Conservation (phyloP, 2,113 vertebrate genomes). For the Cichladusa arquata region DNA sequence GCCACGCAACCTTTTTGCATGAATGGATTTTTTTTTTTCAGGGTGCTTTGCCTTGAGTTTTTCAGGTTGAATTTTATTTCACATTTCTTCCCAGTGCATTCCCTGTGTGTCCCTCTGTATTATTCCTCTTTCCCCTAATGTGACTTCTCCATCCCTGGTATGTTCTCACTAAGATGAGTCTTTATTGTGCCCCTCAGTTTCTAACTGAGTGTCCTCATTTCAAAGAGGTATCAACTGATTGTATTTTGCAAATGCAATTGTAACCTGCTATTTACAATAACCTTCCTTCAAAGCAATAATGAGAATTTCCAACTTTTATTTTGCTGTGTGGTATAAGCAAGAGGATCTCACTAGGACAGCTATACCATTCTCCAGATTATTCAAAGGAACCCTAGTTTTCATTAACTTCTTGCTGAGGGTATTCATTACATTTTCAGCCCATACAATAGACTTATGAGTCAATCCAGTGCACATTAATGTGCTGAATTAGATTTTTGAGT, state of each 20-base stretch:
- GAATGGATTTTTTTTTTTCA: neutral
- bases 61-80: neutral
- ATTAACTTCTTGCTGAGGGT: constrained; percentile 28
- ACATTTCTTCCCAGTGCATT: neutral
- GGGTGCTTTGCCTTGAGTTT: neutral
- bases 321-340: neutral
- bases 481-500: neutral
- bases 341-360: neutral
- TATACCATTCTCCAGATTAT: neutral
- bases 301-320: neutral
- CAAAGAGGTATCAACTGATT: neutral
- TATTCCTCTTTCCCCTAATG: neutral
- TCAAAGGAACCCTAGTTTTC: neutral
- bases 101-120: neutral
- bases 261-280: neutral
- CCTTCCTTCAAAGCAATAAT: neutral
- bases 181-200: neutral
- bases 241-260: constrained; percentile 5
- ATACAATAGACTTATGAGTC: neutral
- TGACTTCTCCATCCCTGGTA: neutral
- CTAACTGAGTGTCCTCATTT: neutral
- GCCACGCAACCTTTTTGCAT: neutral
- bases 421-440: constrained; percentile 10
- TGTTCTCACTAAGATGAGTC: neutral
- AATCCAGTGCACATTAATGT: neutral